Conservation (phyloP, 2,113 vertebrate species). For the Meriones unguiculatus region DNA sequence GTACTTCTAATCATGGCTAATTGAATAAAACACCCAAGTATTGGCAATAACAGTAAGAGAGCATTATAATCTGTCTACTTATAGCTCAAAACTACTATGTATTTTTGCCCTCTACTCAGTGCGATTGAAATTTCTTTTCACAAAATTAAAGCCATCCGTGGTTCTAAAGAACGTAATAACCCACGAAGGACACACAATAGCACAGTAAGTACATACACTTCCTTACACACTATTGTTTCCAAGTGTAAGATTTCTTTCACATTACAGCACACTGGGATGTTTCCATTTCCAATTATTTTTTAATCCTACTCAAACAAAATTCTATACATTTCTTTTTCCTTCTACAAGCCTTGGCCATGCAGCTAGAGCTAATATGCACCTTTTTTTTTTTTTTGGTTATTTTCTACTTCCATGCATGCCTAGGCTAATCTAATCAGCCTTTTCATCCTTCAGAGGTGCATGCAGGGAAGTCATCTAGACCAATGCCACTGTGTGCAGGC, state of each 20-base stretch:
- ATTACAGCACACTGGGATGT: not conserved
- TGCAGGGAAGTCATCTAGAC: not conserved
- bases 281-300: not conserved
- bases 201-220: not conserved
- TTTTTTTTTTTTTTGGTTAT: not conserved
- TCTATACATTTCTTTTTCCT: constrained; percentile 40
- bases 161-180: constrained; percentile 45
- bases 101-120: not conserved
- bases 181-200: not conserved
- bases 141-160: constrained; percentile 9
- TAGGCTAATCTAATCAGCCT: constrained; percentile 51
- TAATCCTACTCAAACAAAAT: constrained; percentile 4
- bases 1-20: constrained; percentile 10
- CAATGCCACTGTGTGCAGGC: not conserved
- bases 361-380: constrained; percentile 45
- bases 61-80: not conserved
- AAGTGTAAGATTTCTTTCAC: constrained; percentile 34
- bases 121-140: constrained; percentile 59
- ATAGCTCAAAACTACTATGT: constrained; percentile 24
- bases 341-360: constrained; percentile 40
- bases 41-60: not conserved
- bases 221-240: constrained; percentile 28
- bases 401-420: constrained; percentile 43
- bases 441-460: not conserved
- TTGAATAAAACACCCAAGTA: constrained; percentile 45